Evolutionary conservation across 2,113 vertebrate species (phyloP).

Genomic region (Callospermophilus lateralis): DNA sequence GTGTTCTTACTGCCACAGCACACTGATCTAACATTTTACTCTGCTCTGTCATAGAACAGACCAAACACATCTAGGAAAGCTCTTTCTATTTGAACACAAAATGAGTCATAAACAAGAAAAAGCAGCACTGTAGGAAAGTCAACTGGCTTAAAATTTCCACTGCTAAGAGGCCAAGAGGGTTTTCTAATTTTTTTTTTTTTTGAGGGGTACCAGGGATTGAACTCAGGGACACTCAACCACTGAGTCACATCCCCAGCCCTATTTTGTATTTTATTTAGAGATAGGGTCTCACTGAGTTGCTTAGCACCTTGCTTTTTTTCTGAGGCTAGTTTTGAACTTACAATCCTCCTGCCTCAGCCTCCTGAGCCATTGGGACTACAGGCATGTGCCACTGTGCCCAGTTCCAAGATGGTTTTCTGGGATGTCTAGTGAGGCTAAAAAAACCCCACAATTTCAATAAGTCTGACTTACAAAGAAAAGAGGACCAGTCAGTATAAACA

Average conservation of each 20-base stretch:
- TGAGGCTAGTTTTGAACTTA: no score
- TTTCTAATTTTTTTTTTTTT: constrained; percentile 16
- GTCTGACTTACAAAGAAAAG: constrained; percentile 69
- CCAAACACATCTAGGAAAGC: not conserved
- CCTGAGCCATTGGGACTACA: no score
- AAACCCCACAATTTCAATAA: constrained; percentile 40
- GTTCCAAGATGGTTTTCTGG: constrained; percentile 69
- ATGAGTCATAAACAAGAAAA: constrained; percentile 61
- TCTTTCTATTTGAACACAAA: constrained; percentile 50
- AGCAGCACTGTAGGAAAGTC: constrained; percentile 59
- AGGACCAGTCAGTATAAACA: constrained; percentile 49
- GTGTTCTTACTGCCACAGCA: not conserved
- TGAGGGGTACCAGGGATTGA: no score
- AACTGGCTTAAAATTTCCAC: constrained; percentile 64
- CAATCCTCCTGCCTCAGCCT: no score
- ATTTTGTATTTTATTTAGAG: no score
- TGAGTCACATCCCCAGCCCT: no score
- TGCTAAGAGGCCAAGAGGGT: constrained; percentile 71
- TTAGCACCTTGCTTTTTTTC: no score
- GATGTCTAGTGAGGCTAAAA: constrained; percentile 64
- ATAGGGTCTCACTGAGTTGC: no score
- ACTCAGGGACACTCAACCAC: no score
- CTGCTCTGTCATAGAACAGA: not conserved
- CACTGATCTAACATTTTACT: not conserved
- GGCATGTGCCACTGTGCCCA: no score